phyloP scores from a whole-genome alignment of 2,888 invertebrate species.

The Ommatoiulus sabulosus region DNA sequence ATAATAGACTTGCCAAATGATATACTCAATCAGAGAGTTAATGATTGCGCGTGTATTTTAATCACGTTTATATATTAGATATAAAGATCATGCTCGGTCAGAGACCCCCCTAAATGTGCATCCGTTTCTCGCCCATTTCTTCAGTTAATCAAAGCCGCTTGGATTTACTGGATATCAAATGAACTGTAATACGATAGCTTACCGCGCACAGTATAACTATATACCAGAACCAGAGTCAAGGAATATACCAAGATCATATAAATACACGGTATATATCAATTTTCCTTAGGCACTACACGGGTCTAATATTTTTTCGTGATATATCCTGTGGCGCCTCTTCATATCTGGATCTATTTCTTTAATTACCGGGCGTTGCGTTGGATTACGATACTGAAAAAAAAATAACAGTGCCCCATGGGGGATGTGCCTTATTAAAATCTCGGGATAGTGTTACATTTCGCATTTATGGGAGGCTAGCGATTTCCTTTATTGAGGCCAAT shows the following conservation, averaged over 20 bases:
- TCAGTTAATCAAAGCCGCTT: neutral
- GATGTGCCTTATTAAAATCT: constrained; percentile 44
- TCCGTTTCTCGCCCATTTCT: constrained; percentile 39
- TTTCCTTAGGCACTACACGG: neutral
- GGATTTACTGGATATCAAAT: constrained; percentile 41
- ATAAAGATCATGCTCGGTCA: neutral
- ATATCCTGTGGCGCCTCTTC: constrained; percentile 47
- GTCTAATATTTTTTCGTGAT: neutral
- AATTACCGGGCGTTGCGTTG: constrained; percentile 30
- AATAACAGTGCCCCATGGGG: neutral
- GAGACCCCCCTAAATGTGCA: constrained; percentile 8
- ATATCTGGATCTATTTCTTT: constrained; percentile 47
- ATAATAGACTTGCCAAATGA: neutral
- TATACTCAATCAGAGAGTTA: neutral
- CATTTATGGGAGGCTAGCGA: constrained; percentile 36
- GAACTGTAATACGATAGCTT: constrained; percentile 15
- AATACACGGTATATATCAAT: neutral
- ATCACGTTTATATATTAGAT: constrained; percentile 29
- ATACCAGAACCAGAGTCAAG: neutral
- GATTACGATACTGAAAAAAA: constrained; percentile 28
- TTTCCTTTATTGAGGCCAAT: constrained; percentile 48
- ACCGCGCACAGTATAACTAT: neutral
- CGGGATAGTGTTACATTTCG: neutral
- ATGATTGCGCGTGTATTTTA: constrained; percentile 4
- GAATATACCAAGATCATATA: neutral